Percentiles rank a stretch among this genome's conserved stretches.
Evolutionary conservation across 2,113 vertebrate species (phyloP).

Genomic region (Vulpes lagopus): DNA sequence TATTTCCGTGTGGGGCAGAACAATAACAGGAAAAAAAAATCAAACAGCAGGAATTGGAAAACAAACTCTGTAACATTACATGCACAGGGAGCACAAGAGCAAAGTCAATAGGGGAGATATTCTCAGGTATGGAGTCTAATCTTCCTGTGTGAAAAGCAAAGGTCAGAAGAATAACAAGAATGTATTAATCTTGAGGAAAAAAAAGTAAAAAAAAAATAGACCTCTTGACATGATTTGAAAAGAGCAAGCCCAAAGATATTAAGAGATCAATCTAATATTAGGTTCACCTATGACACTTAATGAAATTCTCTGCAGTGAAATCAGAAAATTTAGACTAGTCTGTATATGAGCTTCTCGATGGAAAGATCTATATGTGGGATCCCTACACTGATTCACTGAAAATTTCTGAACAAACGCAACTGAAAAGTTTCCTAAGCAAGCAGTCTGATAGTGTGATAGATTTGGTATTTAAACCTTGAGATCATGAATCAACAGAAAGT

Average conservation of each 20-base stretch:
- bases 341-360: background rate
- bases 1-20: background rate
- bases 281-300: background rate
- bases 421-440: constrained; percentile 10
- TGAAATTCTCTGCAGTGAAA: constrained; percentile 12
- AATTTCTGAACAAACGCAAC: background rate
- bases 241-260: background rate
- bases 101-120: background rate
- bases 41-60: background rate
- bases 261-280: constrained; percentile 30
- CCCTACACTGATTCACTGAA: background rate
- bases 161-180: constrained; percentile 49
- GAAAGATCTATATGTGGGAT: background rate
- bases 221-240: constrained; percentile 10
- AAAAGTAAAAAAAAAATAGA: background rate
- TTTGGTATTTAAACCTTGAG: background rate
- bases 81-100: background rate
- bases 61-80: background rate
- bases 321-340: background rate
- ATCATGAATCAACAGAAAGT: constrained; percentile 33
- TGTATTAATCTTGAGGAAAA: background rate
- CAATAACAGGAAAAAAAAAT: background rate
- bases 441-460: background rate
- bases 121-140: background rate
- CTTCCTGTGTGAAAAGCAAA: constrained; percentile 26